Base-by-base conservation (phyloP, 1,140 invertebrate species). In the Halyomorpha halys region DNA sequence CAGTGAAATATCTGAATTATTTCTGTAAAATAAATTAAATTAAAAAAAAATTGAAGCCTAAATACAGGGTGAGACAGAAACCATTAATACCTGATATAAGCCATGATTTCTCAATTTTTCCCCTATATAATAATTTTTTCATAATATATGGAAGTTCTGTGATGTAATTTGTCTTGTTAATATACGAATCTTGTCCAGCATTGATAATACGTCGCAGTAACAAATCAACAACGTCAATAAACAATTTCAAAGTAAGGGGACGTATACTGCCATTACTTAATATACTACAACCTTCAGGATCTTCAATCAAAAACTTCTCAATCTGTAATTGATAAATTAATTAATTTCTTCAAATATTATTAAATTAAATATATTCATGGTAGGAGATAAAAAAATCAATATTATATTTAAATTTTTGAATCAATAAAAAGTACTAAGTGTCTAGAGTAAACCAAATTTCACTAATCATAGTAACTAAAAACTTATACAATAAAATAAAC, bases 41-140 rank as follows among this genome's bases (percentile, higher is more conserved):
- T n/a, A n/a, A n/a, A n/a, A n/a, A n/a, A n/a, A n/a, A n/a, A n/a
- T n/a, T n/a, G n/a, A n/a, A n/a, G n/a, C n/a, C n/a, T n/a, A n/a
- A n/a, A n/a, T n/a, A n/a, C n/a, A n/a, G n/a, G n/a, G n/a, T n/a
- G n/a, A n/a, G 4, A 39, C 6, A 39, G 6, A 39, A 39, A 39
- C 34, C 6, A 39, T 39, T 39, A 39, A 5, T 25, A 56, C 53
- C 53, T 56, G 53, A 23, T 5, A 56, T 56, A 23, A 56, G 23
- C 53, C 53, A 56, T 21, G 53, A 56, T 23, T 25, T 56, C 23
- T 56, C 53, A 56, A 56, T 56, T 56, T 56, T 56, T 25, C 53
- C 53, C 4, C 53, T 19, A 56, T 56, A 56, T 6, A 23, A 23
- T 4, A 56, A 25, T 11, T 4, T 25, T 56, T 56, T 56, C 53